Base-by-base conservation (phyloP, 2,113 vertebrate species). In the Dryoscopus gambensis region DNA sequence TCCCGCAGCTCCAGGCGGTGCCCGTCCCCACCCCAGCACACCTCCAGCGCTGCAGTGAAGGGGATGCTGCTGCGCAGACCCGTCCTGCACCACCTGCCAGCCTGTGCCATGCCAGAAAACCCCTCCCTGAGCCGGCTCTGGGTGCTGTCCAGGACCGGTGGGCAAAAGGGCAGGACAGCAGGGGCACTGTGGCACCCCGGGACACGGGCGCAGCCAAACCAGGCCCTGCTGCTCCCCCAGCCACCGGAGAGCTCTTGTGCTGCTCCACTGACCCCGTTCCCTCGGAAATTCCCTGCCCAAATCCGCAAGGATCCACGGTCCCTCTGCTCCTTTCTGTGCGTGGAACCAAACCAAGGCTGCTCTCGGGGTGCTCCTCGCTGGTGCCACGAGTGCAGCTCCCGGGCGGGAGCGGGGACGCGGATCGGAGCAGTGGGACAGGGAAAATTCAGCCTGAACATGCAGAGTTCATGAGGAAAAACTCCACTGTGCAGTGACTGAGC, bases 31-130 rank as follows among this genome's bases (percentile, higher is more conserved):
- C 24, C 17, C 52, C 75, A 65, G 42, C 37, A 27, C 77, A 68
- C 7, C 53, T 82, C 89, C 56, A 49, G 70, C 15, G 6, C 50
- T 2, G 4, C 44, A 80, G 53, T 18, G 64, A 57, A 84, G 68
- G 15, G 63, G 33, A 21, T 85, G 47, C 84, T 42, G n/a, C 59
- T 30, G 73, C 69, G 6, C 35, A 20, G 49, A 77, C 65, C 56
- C 70, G 25, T 35, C 80, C 90, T 86, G 84, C 91, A 76, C 31
- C 83, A 76, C 62, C 74, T 89, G 63, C 88, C 75, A 60, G 53
- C 4, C n/a, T 49, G 57, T 64, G 62, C 63, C 50, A 13, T 8
- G 88, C 79, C 85, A 90, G 63, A 10, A 86, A 56, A 77, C 57
- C 25, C 59, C 82, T 86, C 88, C 49, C 70, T 42, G 59, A 53